Conservation (phyloP, 2,797 vertebrate genomes). For the Silurus aristotelis region DNA sequence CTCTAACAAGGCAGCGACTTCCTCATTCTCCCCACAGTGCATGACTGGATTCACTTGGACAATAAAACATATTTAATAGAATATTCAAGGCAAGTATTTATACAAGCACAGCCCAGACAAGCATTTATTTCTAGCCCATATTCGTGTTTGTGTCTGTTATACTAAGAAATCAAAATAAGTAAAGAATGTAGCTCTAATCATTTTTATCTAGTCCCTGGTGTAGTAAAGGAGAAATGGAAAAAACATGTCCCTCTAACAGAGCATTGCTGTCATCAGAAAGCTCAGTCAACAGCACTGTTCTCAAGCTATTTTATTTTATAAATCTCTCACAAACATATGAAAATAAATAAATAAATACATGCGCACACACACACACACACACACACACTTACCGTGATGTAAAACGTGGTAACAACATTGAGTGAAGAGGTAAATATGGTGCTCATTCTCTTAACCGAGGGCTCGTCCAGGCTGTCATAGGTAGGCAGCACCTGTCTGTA, state of each 20-base stretch:
- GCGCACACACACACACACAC: conserved; percentile 54
- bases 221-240: conserved; percentile 2
- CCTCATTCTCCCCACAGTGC: neutral
- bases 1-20: neutral
- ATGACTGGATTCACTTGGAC: neutral
- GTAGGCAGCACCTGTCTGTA: conserved; percentile 95
- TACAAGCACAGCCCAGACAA: neutral
- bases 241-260: neutral
- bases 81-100: neutral
- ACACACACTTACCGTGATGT: conserved; percentile 85
- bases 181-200: neutral
- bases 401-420: conserved; percentile 95
- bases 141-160: neutral
- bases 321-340: neutral
- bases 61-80: neutral
- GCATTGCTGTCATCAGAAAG: neutral
- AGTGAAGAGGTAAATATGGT: conserved; percentile 95
- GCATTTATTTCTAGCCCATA: neutral
- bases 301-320: neutral
- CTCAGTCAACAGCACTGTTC: neutral
- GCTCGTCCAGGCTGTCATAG: conserved; percentile 96
- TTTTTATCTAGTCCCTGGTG: conserved; percentile 8
- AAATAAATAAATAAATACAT: no score
- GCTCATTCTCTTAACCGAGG: conserved; percentile 97
- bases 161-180: neutral